A percentile compares a stretch with the other conserved stretches of the same genome.
Evolutionary conservation across 2,888 invertebrate genomes (phyloP).

Genomic region (Volucella inflata): DNA sequence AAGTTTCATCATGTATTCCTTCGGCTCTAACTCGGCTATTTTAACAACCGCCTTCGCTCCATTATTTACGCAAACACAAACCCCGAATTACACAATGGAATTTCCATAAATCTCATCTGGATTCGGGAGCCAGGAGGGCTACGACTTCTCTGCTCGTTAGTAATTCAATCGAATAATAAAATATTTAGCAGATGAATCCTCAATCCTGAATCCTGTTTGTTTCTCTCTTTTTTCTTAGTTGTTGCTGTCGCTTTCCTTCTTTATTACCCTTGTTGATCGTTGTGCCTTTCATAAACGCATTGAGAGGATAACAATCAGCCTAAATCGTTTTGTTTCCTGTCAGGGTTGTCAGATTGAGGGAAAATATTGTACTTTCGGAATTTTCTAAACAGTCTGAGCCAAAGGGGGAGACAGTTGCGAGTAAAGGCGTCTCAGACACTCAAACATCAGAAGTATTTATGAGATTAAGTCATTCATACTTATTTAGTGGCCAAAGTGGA

Average conservation of each 20-base stretch:
- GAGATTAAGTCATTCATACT: no score
- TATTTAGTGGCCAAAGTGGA: no score
- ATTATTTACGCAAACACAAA: conserved; percentile 33
- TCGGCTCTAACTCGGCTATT: neutral
- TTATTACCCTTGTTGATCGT: no score
- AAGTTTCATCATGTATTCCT: conserved; percentile 5
- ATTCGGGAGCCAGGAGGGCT: neutral
- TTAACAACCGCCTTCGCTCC: neutral
- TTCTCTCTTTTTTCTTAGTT: neutral
- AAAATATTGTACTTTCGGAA: no score
- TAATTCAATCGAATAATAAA: conserved; percentile 56
- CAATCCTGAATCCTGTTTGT: neutral
- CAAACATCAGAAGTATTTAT: no score
- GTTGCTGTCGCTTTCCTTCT: neutral
- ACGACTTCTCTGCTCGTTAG: conserved; percentile 24
- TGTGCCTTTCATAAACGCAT: no score
- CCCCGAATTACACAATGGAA: conserved; percentile 30
- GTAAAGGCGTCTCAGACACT: no score
- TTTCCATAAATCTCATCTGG: conserved; percentile 43
- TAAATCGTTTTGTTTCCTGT: no score
- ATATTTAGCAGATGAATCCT: conserved; percentile 37
- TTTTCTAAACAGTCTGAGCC: no score
- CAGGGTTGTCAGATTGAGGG: no score
- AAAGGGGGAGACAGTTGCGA: no score
- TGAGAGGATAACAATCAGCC: no score